Base-by-base conservation (phyloP, 2,113 vertebrate genomes). In the Amblyornis subalaris region DNA sequence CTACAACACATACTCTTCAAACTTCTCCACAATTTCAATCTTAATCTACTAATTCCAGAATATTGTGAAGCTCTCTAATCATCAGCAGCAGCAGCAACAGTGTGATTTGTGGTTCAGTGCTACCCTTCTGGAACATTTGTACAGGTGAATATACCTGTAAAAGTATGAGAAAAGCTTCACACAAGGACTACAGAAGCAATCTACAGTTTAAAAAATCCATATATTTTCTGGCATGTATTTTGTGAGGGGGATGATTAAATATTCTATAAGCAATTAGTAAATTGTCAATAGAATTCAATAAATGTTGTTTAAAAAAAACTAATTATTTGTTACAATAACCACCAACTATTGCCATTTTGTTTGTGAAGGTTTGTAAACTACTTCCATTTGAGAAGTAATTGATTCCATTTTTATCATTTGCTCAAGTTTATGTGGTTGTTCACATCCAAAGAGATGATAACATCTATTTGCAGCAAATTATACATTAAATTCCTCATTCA, bases 381-480 rank as follows among this genome's bases (percentile, higher is more conserved):
- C 95, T 97, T 98, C 96, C 96, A 98, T 98, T 97, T 96, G 97
- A 98, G 96, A 97, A 97, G 97, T 97, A 98, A 98, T 98, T 98
- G 97, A 98, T 98, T 98, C 97, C 97, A 97, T 98, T 98, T 98
- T 98, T 98, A 98, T 98, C 97, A 97, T 98, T 98, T 98, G 97
- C 97, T 97, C 95, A 97, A 98, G 97, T 98, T 98, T 98, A 98
- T 98, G 95, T 96, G 97, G 97, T 96, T 97, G 97, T 94, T 97
- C 98, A 96, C 97, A 96, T 97, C 96, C 97, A 98, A 97, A 97
- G 96, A 98, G 97, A 98, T 98, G 97, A 98, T 98, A 98, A 98
- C 97, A 98, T 98, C 98, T 98, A 98, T 98, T 98, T 98, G 98
- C 97, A 97, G 97, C 97, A 98, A 98, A 98, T 98, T 98, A 98